phyloP scores from a whole-genome alignment of 2,113 vertebrate species.

The Empidonax alnorum region DNA sequence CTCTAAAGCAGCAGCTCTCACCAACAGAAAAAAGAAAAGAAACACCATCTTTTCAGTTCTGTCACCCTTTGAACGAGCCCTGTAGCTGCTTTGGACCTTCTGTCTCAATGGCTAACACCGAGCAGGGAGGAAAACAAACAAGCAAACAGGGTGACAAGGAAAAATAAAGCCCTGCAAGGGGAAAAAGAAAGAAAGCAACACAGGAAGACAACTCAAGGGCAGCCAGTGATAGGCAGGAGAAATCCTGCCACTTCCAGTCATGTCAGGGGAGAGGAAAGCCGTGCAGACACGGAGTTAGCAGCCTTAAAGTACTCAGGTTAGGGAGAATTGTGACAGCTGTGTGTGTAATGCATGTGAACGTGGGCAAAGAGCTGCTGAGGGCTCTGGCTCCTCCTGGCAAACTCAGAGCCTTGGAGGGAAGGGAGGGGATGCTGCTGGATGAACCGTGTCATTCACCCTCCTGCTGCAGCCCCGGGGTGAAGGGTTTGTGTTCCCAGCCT shows the following conservation, averaged over 20 bases:
- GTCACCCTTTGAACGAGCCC: not conserved
- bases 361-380: not conserved
- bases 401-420: not conserved
- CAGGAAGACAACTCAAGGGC: conserved; percentile 61
- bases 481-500: not conserved
- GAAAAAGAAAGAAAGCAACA: not conserved
- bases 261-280: not conserved
- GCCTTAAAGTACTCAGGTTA: not conserved
- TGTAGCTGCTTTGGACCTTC: not conserved
- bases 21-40: not conserved
- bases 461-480: not conserved
- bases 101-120: not conserved
- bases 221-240: conserved; percentile 29
- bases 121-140: conserved; percentile 1
- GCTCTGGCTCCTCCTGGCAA: not conserved
- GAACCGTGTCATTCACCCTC: no score
- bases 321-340: not conserved
- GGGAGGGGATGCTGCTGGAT: not conserved
- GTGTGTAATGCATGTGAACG: not conserved
- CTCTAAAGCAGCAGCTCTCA: not conserved
- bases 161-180: not conserved
- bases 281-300: not conserved
- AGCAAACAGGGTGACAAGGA: not conserved
- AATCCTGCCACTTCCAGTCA: conserved; percentile 41
- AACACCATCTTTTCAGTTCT: not conserved